A percentile compares a stretch with the other conserved stretches of the same genome.
These are phyloP conservation scores for Odontomyia ornata DNA, from an alignment of 2,888 invertebrate genomes.

Conservation along the genomic window DNA sequence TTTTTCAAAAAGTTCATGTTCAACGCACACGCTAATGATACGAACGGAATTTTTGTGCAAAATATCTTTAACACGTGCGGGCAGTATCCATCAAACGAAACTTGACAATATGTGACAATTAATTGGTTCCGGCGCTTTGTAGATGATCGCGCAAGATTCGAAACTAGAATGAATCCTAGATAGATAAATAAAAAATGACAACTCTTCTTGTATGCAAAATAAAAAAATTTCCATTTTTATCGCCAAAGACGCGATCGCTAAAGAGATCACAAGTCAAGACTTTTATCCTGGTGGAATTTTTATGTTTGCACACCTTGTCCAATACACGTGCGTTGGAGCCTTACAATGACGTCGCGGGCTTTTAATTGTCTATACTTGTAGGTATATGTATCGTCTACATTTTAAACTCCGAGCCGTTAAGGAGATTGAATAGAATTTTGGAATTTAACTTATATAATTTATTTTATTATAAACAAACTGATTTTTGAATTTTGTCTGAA, in stretches of 20 bases:
- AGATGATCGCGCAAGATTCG: neutral
- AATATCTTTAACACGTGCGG: neutral
- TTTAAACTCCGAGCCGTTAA: neutral
- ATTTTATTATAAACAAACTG: constrained; percentile 36
- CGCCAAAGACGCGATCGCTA: neutral
- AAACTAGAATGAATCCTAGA: constrained; percentile 18
- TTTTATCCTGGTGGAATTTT: constrained; percentile 5
- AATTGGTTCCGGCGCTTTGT: constrained; percentile 36
- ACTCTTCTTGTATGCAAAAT: neutral
- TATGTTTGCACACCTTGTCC: constrained; percentile 27
- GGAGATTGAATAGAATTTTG: neutral
- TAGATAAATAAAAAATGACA: neutral
- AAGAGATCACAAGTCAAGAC: neutral
- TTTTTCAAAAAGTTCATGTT: too few relatives aligned
- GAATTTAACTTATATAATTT: constrained; percentile 30
- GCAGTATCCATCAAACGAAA: neutral
- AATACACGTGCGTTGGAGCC: neutral
- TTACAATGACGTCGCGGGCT: neutral
- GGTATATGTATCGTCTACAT: neutral
- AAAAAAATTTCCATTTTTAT: constrained; percentile 1
- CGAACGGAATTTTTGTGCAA: neutral
- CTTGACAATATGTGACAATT: constrained; percentile 8
- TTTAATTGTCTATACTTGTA: neutral
- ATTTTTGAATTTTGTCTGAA: constrained; percentile 10
- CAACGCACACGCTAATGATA: too few relatives aligned